phyloP scores from a whole-genome alignment of 2,113 vertebrate genomes.

The Cyanoderma ruficeps region DNA sequence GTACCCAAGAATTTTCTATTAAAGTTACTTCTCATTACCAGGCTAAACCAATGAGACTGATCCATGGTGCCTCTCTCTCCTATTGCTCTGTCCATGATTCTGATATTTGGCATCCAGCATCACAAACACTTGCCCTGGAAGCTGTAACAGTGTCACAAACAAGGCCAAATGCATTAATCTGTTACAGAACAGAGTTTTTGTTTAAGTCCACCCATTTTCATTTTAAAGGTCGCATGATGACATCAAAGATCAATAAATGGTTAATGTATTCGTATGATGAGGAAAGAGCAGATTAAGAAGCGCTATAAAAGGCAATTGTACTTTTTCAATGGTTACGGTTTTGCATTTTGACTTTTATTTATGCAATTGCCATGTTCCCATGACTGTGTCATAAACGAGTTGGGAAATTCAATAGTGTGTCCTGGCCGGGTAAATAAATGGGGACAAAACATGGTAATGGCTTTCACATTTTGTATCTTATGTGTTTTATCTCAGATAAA shows the following conservation, averaged over 20 bases:
- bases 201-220: not conserved
- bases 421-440: slow-evolving; percentile 30
- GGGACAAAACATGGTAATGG: slow-evolving; percentile 24
- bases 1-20: not conserved
- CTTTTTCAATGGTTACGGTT: not conserved
- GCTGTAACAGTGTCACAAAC: not conserved
- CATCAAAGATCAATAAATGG: slow-evolving; percentile 1
- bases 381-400: slow-evolving; percentile 3
- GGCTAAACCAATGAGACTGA: not conserved
- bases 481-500: slow-evolving; percentile 53
- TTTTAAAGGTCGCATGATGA: not conserved
- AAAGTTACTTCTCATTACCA: not conserved
- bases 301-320: slow-evolving; percentile 12
- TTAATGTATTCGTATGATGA: not conserved
- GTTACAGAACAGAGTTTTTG: not conserved
- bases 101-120: not conserved
- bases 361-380: slow-evolving; percentile 32
- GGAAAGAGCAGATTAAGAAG: not conserved
- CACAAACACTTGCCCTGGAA: not conserved
- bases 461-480: slow-evolving; percentile 35
- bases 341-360: slow-evolving; percentile 46
- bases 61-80: not conserved
- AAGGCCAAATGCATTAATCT: not conserved
- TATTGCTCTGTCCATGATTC: not conserved
- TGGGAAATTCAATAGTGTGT: slow-evolving; percentile 18